phyloP scores from a whole-genome alignment of 1,140 invertebrate genomes.

The Heliothis virescens region DNA sequence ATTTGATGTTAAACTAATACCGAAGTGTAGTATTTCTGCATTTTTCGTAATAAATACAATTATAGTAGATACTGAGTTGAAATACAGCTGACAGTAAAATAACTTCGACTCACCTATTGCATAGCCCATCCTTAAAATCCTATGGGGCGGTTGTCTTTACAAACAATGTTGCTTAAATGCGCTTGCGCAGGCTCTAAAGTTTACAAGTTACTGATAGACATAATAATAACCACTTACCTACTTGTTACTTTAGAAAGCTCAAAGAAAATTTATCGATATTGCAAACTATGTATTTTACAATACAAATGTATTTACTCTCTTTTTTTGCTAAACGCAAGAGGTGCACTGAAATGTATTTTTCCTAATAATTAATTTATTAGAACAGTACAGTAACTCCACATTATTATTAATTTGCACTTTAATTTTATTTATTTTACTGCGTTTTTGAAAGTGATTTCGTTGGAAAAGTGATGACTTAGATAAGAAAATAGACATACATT shows the following conservation, averaged over 20 bases:
- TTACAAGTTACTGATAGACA: conserved; percentile 3
- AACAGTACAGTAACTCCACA: conserved; percentile 61
- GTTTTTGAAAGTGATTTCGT: conserved; percentile 22
- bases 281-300: too few relatives aligned
- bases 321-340: background rate
- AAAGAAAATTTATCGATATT: too few relatives aligned
- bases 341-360: too few relatives aligned
- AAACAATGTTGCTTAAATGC: background rate
- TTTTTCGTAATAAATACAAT: background rate
- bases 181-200: background rate
- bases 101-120: background rate
- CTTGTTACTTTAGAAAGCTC: background rate
- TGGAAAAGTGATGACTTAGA: background rate
- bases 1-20: too few relatives aligned
- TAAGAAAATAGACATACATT: background rate
- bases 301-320: too few relatives aligned
- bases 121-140: background rate
- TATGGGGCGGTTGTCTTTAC: background rate
- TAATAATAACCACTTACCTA: background rate
- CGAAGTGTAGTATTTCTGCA: too few relatives aligned
- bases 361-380: background rate
- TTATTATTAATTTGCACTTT: conserved; percentile 75
- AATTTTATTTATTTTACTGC: conserved; percentile 51
- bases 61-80: background rate
- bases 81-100: background rate